Base-by-base conservation (phyloP, 1,140 invertebrate genomes). In the Dryas iulia region DNA sequence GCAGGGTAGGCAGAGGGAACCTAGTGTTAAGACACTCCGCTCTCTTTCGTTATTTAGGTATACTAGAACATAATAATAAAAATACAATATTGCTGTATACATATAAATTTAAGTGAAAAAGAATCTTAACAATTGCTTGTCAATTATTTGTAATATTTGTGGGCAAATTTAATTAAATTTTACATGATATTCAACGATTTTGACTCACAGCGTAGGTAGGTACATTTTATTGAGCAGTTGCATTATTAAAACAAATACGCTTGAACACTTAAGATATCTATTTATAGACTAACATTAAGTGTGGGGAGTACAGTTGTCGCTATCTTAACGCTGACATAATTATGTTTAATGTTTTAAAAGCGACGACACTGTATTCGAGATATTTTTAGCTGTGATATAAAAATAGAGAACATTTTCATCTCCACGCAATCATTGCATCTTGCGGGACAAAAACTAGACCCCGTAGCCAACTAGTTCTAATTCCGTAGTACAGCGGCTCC, bases 331-430 rank as follows among this genome's bases (percentile, higher is more conserved):
- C 24, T 0, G 53, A 56, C 25, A 56, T 1, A 56, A 56, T 56
- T 56, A 56, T 56, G 18, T 56, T 56, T 56, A 56, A 56, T 56
- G 23, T 56, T 24, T 56, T 56, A 56, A 56, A 56, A 56, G 53
- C 53, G 24, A 26, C 23, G n/a, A 53, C 21, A 53, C 52, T 23
- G 18, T 24, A 53, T 53, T 47, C n/a, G 8, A 47, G 18, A 47
- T 21, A 47, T 47, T 47, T 35, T 47, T 47, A 21, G 7, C 21
- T 6, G 35, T 47, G 39, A 26, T 12, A 26, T 25, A 24, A 56
- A 56, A 26, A 25, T n/a, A 56, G 24, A 56, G 23, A 47, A 47
- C 18, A 47, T 21, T 47, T 47, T 47, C 7, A 3, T 47, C 10
- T 18, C 10, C 14, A 18, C 18, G n/a, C 18, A 21, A 14, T 39